Evolutionary conservation across 2,888 invertebrate species (phyloP).

Genomic region (Oasisia sp.): DNA sequence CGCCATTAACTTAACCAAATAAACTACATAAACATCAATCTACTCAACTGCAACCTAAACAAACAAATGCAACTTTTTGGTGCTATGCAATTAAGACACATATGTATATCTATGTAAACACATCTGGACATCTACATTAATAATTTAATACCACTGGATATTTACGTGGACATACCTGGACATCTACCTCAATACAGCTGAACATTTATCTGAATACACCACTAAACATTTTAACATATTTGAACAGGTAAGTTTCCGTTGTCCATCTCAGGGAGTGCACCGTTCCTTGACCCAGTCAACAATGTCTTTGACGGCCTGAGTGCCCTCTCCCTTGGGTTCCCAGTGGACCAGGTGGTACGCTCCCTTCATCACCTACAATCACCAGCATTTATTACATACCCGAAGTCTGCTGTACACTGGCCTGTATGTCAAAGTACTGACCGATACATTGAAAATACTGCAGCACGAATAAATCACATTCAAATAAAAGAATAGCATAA

Average conservation of each 20-base stretch:
- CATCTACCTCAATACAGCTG: neutral
- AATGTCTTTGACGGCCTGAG: constrained; percentile 45
- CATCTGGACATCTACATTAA: neutral
- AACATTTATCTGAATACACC: too few species aligned
- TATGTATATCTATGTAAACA: neutral
- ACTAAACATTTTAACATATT: neutral
- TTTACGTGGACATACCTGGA: too few species aligned
- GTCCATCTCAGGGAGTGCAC: neutral
- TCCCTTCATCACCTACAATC: constrained; percentile 45
- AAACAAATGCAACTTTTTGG: too few species aligned
- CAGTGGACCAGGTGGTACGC: constrained; percentile 55
- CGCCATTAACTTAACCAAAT: too few species aligned
- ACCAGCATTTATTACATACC: neutral
- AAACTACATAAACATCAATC: too few species aligned
- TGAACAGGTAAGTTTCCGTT: neutral
- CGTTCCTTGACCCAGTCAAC: constrained; percentile 47
- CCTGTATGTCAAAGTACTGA: too few species aligned
- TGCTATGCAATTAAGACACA: neutral
- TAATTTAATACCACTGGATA: neutral
- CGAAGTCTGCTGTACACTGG: too few species aligned
- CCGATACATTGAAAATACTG: too few species aligned
- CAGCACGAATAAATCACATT: too few species aligned
- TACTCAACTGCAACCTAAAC: too few species aligned
- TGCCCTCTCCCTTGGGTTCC: constrained; percentile 50
- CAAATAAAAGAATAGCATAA: too few species aligned